Percentiles rank a stretch among this genome's conserved stretches.
phyloP scores from a whole-genome alignment of 2,797 vertebrate species.

The Dendrocincla fuliginosa region DNA sequence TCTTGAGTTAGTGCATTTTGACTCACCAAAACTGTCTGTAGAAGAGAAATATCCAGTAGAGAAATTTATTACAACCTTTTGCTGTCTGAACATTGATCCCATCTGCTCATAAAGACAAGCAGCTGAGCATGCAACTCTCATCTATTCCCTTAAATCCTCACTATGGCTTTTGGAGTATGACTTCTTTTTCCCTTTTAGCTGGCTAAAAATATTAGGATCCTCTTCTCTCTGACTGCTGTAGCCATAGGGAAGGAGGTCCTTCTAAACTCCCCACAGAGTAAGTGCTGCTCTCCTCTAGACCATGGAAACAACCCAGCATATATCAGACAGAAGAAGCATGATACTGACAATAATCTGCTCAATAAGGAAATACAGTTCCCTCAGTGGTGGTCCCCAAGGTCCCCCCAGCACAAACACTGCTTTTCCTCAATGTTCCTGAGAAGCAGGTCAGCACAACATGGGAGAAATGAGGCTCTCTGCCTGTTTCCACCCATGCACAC shows the following conservation, averaged over 20 bases:
- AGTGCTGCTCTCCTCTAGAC: not conserved
- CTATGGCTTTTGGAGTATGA: not conserved
- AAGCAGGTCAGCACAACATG: not conserved
- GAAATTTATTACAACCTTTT: not conserved
- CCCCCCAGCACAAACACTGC: not conserved
- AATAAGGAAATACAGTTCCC: not conserved
- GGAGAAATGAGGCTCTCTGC: not conserved
- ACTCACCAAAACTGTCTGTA: not conserved
- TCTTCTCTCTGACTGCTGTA: not conserved
- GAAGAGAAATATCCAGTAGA: not conserved
- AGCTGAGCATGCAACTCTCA: not conserved
- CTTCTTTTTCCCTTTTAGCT: not conserved
- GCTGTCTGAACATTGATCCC: not conserved
- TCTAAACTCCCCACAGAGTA: not conserved
- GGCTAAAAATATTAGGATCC: not conserved
- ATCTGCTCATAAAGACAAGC: not conserved
- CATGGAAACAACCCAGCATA: not conserved
- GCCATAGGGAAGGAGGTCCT: not conserved
- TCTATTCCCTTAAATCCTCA: not conserved
- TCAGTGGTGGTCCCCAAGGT: not conserved
- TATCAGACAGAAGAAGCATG: not conserved
- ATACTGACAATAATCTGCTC: not conserved
- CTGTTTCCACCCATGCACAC: not conserved
- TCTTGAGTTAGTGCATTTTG: not conserved
- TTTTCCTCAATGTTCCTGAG: not conserved